Conservation (phyloP, 2,888 invertebrate species). For the Aphidoletes aphidimyza region DNA sequence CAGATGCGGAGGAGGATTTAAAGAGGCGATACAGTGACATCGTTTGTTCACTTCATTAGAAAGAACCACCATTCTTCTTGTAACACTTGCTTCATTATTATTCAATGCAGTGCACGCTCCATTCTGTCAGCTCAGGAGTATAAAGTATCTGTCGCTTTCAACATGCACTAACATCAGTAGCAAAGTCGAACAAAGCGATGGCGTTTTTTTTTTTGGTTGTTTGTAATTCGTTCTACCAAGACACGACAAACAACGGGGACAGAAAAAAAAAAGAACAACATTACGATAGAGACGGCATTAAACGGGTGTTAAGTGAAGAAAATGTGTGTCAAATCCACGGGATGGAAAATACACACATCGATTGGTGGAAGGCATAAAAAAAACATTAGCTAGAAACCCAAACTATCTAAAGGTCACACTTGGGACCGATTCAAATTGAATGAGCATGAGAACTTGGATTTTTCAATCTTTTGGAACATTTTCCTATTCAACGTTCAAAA, state of each 20-base stretch:
- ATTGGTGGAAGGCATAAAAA: neutral
- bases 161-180: neutral
- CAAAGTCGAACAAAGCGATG: too few species aligned
- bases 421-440: conserved; percentile 27
- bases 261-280: neutral
- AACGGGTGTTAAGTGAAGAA: conserved; percentile 19
- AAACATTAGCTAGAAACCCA: neutral
- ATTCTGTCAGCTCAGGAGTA: conserved; percentile 18
- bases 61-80: neutral
- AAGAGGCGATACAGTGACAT: conserved; percentile 29
- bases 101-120: conserved; percentile 29
- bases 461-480: neutral
- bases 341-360: neutral
- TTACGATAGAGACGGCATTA: neutral
- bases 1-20: neutral
- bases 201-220: too few species aligned
- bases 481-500: conserved; percentile 34
- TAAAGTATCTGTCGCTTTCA: conserved; percentile 23
- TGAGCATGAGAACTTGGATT: conserved; percentile 2
- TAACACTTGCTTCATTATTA: conserved; percentile 53
- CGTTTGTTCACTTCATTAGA: conserved; percentile 51
- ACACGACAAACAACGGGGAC: neutral
- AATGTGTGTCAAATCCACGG: conserved; percentile 40
- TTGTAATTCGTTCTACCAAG: too few species aligned
- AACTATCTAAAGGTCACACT: conserved; percentile 52